Evolutionary conservation across 2,113 vertebrate genomes (phyloP).

Genomic region (Scopus umbretta): DNA sequence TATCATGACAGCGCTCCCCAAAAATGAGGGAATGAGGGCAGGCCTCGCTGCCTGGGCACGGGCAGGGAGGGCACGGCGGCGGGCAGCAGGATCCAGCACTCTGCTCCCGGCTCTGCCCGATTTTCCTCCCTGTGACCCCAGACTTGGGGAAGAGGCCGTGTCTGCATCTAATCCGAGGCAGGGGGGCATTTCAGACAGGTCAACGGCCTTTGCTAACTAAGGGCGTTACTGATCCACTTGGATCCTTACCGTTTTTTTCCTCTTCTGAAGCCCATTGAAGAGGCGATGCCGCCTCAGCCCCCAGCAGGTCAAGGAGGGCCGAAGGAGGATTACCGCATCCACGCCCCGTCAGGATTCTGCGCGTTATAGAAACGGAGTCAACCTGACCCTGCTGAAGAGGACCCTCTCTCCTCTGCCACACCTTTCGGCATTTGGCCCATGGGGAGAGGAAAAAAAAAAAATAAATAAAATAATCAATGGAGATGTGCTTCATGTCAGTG

Average conservation of each 20-base stretch:
- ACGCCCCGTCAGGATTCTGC: no score
- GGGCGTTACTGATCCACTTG: rapidly evolving
- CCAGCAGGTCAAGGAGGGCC: not conserved
- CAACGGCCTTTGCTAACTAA: not conserved
- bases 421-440: not conserved
- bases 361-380: not conserved
- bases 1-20: not conserved
- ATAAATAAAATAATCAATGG: no score
- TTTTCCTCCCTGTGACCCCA: not conserved
- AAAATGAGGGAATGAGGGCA: no score
- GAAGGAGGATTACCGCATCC: not conserved
- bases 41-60: rapidly evolving
- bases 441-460: no score
- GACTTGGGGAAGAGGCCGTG: not conserved
- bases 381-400: not conserved
- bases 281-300: not conserved
- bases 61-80: rapidly evolving
- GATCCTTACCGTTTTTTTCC: not conserved
- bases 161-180: not conserved
- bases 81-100: not conserved
- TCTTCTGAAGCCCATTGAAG: not conserved
- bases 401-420: no score
- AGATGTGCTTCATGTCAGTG: not conserved
- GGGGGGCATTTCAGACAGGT: not conserved
- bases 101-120: not conserved